A percentile compares a stretch with the other conserved stretches of the same genome.
Conservation (phyloP, 2,113 vertebrate species). For the Agapornis roseicollis region DNA sequence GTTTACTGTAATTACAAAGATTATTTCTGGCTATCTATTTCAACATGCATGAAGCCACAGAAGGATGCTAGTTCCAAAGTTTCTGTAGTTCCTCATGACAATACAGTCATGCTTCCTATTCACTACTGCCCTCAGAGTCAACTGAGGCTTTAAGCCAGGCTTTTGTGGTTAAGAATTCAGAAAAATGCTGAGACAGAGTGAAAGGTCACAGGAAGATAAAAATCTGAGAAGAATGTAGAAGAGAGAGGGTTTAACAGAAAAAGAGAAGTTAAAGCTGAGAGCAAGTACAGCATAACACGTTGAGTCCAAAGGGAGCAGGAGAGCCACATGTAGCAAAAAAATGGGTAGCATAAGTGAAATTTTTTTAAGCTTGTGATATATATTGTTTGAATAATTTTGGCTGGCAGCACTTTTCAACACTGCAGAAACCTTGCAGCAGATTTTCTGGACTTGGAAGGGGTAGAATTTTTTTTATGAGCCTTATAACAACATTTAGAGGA, state of each 20-base stretch:
- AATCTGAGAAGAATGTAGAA: background rate
- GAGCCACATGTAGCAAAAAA: background rate
- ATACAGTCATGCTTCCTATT: background rate
- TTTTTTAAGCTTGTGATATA: background rate
- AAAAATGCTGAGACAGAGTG: background rate
- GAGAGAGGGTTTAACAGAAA: background rate
- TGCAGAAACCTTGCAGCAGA: background rate
- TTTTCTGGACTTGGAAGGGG: background rate
- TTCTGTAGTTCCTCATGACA: background rate
- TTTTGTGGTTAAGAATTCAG: background rate
- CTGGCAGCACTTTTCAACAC: background rate
- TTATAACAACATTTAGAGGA: background rate
- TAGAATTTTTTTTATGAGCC: background rate
- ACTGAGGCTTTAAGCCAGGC: background rate
- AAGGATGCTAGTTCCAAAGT: background rate
- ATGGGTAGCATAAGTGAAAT: background rate
- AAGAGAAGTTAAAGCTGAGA: background rate
- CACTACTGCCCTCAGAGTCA: background rate
- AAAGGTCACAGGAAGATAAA: background rate
- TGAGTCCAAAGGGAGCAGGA: background rate
- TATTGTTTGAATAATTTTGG: background rate
- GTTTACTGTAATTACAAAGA: background rate
- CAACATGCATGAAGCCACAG: background rate
- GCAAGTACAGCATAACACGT: background rate
- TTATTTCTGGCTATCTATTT: background rate